Base-by-base conservation (phyloP, 2,888 invertebrate genomes). In the Cantharis lateralis region DNA sequence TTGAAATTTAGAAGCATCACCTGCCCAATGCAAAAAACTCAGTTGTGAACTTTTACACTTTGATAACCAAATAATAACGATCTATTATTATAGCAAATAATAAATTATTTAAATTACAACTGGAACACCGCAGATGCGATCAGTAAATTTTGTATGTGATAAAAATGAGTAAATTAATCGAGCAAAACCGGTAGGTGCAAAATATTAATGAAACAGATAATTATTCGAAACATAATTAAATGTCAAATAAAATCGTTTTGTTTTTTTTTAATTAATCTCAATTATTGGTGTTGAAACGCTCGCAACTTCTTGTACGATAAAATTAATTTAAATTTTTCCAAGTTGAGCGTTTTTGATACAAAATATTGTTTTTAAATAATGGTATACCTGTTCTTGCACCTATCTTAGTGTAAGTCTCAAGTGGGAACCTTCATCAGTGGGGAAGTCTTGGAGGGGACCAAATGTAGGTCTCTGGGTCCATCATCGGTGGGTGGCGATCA, bases 401-500 rank as follows among this genome's bases (percentile, higher is more conserved):
- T 79, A 80, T 75, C 78, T 72, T 71, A 74, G 62, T 62, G 70
- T 26, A 75, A 62, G 74, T 69, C 32, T 68, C 78, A 82, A 82
- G 85, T 84, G 85, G 84, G 82, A 81, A 82, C 78, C 80, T 78
- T 80, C 78, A 71, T 77, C 76, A 78, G 78, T 79, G 82, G 82
- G 82, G 83, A 83, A 77, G 79, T 78, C 78, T 77, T 72, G 82
- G 83, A 82, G 81, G 84, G 84, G 84, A 83, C 82, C 82, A 68
- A 86, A 87, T 86, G 86, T 87, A 87, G 87, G 87, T 87, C 87
- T 87, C 84, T 87, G 85, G 87, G 87, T 87, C 86, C 85, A 82
- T 78, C 83, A 84, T 83, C 83, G 86, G 87, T 87, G 86, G 87
- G 87, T 87, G 87, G 86, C 84, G 83, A 85, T 86, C 84, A 87